These are phyloP conservation scores for Antigone vipio DNA, from an alignment of 2,113 vertebrate species.

Conservation along the genomic window DNA sequence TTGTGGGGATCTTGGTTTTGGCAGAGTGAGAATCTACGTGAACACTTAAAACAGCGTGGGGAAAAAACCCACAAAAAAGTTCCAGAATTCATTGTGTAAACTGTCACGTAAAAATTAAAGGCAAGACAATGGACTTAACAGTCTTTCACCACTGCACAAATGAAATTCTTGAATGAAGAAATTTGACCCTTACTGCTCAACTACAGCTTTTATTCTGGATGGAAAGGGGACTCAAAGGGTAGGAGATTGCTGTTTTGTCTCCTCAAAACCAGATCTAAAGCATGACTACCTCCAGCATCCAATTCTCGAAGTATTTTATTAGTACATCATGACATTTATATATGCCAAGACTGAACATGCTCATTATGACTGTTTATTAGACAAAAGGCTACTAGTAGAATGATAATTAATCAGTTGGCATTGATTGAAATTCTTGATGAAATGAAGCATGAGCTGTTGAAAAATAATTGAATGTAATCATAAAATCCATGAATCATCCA, in stretches of 20 bases:
- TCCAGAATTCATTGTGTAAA: neutral
- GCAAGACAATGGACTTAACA: neutral
- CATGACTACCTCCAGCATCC: neutral
- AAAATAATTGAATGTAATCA: conserved; percentile 78
- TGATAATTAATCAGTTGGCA: conserved; percentile 74
- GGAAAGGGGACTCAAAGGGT: neutral
- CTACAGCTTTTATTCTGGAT: neutral
- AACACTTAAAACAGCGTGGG: neutral
- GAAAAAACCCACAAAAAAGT: neutral
- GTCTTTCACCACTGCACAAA: neutral
- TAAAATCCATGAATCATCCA: conserved; percentile 74
- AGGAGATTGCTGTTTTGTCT: neutral
- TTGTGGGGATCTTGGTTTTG: neutral
- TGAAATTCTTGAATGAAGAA: neutral
- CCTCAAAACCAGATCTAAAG: neutral
- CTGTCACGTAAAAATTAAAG: neutral
- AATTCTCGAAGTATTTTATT: conserved; percentile 19
- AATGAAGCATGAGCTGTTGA: conserved; percentile 75
- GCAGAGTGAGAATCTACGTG: neutral
- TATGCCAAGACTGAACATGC: conserved; percentile 49
- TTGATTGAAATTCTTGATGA: conserved; percentile 72
- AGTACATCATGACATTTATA: conserved; percentile 49
- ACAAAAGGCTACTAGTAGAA: conserved; percentile 68
- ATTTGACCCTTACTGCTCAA: neutral
- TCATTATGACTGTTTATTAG: conserved; percentile 68